Evolutionary conservation across 2,888 invertebrate genomes (phyloP).

Genomic region (Euproctis similis): DNA sequence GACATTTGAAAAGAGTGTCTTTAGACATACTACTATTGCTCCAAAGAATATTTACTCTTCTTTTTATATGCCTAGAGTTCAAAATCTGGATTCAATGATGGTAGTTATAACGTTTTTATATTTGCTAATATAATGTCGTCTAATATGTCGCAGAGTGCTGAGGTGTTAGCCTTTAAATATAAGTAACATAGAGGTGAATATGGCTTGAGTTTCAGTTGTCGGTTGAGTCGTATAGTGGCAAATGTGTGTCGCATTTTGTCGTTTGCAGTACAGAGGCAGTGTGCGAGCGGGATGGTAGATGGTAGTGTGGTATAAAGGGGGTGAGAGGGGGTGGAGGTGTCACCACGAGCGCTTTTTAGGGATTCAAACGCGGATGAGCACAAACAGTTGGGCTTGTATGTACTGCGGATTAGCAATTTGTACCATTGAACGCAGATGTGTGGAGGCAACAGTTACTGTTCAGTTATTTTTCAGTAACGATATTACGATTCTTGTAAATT

Average conservation of each 20-base stretch:
- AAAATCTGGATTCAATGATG: constrained; percentile 13
- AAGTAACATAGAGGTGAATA: constrained; percentile 45
- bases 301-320: constrained; percentile 35
- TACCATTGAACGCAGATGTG: constrained; percentile 59
- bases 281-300: constrained; percentile 55
- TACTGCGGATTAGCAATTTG: constrained; percentile 53
- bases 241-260: constrained; percentile 65
- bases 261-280: constrained; percentile 45
- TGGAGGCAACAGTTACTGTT: constrained; percentile 35
- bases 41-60: constrained; percentile 23
- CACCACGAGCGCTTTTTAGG: constrained; percentile 68
- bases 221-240: constrained; percentile 47
- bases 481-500: neutral
- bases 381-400: constrained; percentile 42
- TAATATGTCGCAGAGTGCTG: constrained; percentile 70
- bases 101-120: constrained; percentile 35
- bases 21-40: constrained; percentile 49
- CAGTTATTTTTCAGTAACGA: no score
- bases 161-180: constrained; percentile 51
- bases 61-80: constrained; percentile 13
- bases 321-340: constrained; percentile 67
- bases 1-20: constrained; percentile 76
- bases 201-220: constrained; percentile 40
- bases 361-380: constrained; percentile 57
- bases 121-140: constrained; percentile 52